Percentiles rank a stretch among this genome's conserved stretches.
Evolutionary conservation across 2,113 vertebrate species (phyloP).

Genomic region (Salvelinus sp.): DNA sequence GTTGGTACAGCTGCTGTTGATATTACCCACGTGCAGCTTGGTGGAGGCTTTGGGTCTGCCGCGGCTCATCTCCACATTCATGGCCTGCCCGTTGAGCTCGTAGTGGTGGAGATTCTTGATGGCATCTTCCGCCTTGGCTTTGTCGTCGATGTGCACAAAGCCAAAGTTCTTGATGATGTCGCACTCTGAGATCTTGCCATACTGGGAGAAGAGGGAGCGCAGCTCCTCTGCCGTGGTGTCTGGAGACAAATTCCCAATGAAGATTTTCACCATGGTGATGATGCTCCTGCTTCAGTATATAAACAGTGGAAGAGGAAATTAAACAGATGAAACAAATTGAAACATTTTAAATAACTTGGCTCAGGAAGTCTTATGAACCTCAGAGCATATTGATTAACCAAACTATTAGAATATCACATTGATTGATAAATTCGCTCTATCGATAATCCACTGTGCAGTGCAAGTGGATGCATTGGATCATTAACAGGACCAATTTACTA

Average conservation of each 20-base stretch:
- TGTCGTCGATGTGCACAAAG: slow-evolving; percentile 95
- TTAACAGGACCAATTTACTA: no score
- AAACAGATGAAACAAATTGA: no score
- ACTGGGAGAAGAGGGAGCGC: slow-evolving; percentile 90
- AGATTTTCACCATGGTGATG: slow-evolving; percentile 90
- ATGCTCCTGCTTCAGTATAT: slow-evolving; percentile 39
- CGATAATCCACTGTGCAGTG: no score
- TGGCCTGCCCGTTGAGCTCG: slow-evolving; percentile 89
- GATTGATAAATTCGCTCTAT: no score
- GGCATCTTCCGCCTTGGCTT: slow-evolving; percentile 87
- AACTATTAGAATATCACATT: no score
- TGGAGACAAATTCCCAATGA: slow-evolving; percentile 91
- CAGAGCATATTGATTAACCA: no score
- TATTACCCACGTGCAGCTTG: slow-evolving; percentile 93
- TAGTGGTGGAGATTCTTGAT: slow-evolving; percentile 93
- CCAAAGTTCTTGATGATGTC: slow-evolving; percentile 96
- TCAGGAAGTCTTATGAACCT: no score
- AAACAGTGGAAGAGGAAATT: not conserved
- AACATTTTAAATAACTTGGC: no score
- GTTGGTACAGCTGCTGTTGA: slow-evolving; percentile 91
- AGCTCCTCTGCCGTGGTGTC: slow-evolving; percentile 91
- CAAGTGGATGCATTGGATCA: no score
- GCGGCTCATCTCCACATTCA: slow-evolving; percentile 93
- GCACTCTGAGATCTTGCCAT: slow-evolving; percentile 92
- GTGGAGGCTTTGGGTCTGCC: slow-evolving; percentile 90